Base-by-base conservation (phyloP, 2,113 vertebrate genomes). In the Patagioenas fasciata region DNA sequence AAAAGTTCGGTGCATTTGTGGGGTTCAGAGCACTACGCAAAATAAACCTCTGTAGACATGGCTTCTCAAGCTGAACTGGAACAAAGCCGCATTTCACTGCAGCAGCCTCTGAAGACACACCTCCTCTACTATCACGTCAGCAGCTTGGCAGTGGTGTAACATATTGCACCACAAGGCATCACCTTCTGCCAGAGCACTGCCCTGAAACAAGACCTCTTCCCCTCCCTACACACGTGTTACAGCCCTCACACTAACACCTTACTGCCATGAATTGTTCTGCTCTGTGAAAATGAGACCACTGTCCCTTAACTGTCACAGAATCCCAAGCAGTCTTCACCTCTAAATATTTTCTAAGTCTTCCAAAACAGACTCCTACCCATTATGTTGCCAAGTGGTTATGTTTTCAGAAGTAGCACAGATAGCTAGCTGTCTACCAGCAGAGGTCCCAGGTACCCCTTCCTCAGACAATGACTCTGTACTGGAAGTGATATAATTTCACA, bases 141-240 rank as follows among this genome's bases (percentile, higher is more conserved):
- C 73, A 94, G 23, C 20, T 67, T 77, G 2, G 2, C 80, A 64
- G 40, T 3, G 2, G 13, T 10, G 2, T 56, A 11, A 56, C 2
- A 0, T 26, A 11, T 11, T 38, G 44, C 31, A 10, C 14, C 32
- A 38, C 51, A 60, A 53, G n/a, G 14, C 47, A 38, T 19, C 47
- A 36, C 23, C 53, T 75, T 53, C 38, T 4, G 4, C 36, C 36
- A 60, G 31, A 67, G 36, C 51, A 18, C 26, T 57, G 29, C 60
- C 53, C 20, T 17, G 13, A 51, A 57, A 34, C 65, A 53, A 65
- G 44, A 14, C 16, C 42, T 31, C 34, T 34, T 38, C 69, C 3
- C 0, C 15, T 64, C 57, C 71, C 34, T 26, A 40, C 1, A 2
- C 19, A 7, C 1, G 3, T 10, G 42, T 64, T 51, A 42, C 50